Evolutionary conservation across 2,888 invertebrate genomes (phyloP).

Genomic region (Drosophila kuntzei): DNA sequence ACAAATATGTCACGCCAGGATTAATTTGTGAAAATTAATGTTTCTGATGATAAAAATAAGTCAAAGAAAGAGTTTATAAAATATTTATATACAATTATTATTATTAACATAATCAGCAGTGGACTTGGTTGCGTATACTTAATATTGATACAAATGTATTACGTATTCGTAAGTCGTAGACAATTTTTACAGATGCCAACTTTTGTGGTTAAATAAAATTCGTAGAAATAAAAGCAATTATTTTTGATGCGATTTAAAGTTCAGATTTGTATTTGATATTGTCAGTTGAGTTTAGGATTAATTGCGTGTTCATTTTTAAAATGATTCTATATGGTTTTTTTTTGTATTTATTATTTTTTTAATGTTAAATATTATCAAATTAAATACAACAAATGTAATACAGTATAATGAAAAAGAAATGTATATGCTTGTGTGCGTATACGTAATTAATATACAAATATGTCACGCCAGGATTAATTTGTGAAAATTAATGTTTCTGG

Average conservation of each 20-base stretch:
- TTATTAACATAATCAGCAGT: too few species aligned
- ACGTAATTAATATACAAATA: neutral
- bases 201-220: too few species aligned
- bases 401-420: neutral
- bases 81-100: too few species aligned
- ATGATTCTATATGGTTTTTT: too few species aligned
- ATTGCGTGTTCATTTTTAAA: conserved; percentile 3
- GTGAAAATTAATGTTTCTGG: neutral
- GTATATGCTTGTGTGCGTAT: neutral
- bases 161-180: too few species aligned
- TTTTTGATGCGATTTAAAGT: neutral
- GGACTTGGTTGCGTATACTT: too few species aligned
- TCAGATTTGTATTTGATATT: neutral
- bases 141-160: too few species aligned
- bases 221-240: neutral
- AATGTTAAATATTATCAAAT: too few species aligned
- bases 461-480: neutral
- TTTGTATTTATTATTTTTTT: too few species aligned
- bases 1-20: neutral
- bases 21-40: neutral
- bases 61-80: too few species aligned
- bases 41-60: neutral
- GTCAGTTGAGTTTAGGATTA: conserved; percentile 9
- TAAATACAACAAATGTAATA: neutral
- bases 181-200: too few species aligned